Evolutionary conservation across 2,797 vertebrate species (phyloP), one percentile per base, ranked within the genome.

Genomic region (Caiman crocodilus): DNA sequence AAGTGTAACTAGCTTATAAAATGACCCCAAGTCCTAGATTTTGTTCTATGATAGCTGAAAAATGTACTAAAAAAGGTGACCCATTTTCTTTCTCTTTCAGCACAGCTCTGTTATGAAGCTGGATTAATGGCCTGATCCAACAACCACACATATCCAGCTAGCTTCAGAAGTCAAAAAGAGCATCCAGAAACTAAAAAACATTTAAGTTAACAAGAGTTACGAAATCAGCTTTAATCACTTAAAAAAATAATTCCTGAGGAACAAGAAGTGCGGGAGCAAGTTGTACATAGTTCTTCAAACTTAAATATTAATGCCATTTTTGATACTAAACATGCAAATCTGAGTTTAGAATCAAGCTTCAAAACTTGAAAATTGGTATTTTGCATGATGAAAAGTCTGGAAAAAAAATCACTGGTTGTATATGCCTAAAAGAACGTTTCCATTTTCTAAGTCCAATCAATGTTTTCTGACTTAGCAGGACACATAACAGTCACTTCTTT

Each of bases 291-390:
- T 79, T 42, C 32, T 93, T 67, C 30, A 32, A 5, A 32, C n/a
- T 67, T 5, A 30, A 65, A 50, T 50, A 50, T 50, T 50, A 8
- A 50, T 50, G 42, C 80, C 86, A 82, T 91, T 86, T 75, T 85
- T 87, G 88, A 93, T 91, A 84, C 67, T 86, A 92, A 87, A 92
- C 75, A 67, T 93, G 85, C 89, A 92, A 90, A 71, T 60, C 78
- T 73, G 84, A 92, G 84, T 87, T 87, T 89, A 69, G 80, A 94
- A 92, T 94, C 94, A 87, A 30, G 65, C 86, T 85, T 82, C 87
- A 85, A 91, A 94, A 95, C 55, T 94, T 65, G 92, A 96, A 50
- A 97, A 96, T 93, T 94, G 85, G 88, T 96, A 60, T 88, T 97
- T 97, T 87, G 95, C 92, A 90, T 91, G 61, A 60, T 94, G 85